A percentile compares a stretch with the other conserved stretches of the same genome.
These are phyloP conservation scores for Fratercula arctica DNA, from an alignment of 2,797 vertebrate genomes.

Conservation along the genomic window DNA sequence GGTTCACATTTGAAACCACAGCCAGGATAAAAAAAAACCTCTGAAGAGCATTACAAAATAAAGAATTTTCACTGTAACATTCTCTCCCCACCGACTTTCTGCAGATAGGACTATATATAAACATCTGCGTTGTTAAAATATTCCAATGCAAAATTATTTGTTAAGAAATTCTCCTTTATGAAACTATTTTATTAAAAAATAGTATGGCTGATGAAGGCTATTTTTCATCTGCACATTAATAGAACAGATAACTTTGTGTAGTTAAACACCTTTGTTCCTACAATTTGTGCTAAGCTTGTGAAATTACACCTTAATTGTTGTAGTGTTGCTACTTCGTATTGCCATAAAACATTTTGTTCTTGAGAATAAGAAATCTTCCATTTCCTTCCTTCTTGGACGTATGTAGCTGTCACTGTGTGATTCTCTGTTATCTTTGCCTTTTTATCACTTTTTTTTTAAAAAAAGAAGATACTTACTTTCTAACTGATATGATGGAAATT, in stretches of 20 bases:
- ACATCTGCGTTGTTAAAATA: not conserved
- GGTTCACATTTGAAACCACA: not conserved
- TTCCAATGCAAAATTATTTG: not conserved
- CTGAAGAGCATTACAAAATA: not conserved
- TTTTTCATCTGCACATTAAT: not conserved
- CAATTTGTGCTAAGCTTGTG: not conserved
- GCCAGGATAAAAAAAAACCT: not conserved
- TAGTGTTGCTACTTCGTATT: not conserved
- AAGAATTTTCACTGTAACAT: not conserved
- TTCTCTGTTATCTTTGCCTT: not conserved
- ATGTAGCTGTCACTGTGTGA: not conserved
- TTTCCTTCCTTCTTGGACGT: not conserved
- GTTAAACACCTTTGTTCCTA: not conserved
- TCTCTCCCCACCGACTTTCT: not conserved
- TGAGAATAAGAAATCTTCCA: not conserved
- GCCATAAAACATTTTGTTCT: not conserved
- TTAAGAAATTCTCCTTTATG: not conserved
- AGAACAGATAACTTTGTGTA: not conserved
- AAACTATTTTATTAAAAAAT: not conserved
- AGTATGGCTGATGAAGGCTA: not conserved
- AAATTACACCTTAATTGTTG: not conserved
- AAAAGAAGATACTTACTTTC: conserved; percentile 68
- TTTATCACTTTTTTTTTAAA: not conserved
- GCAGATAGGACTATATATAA: not conserved
- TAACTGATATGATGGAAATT: conserved; percentile 1